Percentiles rank a stretch among this genome's conserved stretches.
Conservation (phyloP, 2,113 vertebrate species). For the Mesitornis unicolor region DNA sequence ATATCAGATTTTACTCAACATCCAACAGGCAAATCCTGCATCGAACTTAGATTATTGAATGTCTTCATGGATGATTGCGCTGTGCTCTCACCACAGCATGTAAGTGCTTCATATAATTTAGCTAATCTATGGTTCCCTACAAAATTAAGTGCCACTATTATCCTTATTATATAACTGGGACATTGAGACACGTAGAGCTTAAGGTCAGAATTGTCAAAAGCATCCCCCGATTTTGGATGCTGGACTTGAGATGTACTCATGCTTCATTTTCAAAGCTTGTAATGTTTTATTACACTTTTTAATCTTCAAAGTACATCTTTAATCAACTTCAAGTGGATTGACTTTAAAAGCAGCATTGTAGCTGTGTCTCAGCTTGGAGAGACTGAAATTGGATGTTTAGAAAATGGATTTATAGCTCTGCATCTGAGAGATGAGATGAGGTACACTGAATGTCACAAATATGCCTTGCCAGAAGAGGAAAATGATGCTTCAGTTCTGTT, state of each 20-base stretch:
- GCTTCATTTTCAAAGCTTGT: not conserved
- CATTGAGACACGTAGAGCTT: not conserved
- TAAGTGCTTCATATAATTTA: not conserved
- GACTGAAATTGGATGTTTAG: not conserved
- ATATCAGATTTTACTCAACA: not conserved
- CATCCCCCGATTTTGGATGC: not conserved
- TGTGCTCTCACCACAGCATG: not conserved
- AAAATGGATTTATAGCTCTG: not conserved
- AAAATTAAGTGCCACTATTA: not conserved
- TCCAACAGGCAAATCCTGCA: not conserved
- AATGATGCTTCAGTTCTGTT: not conserved
- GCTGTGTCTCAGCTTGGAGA: not conserved
- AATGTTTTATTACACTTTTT: not conserved
- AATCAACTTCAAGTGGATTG: not conserved
- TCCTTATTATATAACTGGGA: not conserved
- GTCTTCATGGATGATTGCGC: not conserved
- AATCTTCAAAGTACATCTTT: not conserved
- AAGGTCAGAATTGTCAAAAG: not conserved
- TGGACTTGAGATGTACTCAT: not conserved
- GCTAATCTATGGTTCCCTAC: not conserved
- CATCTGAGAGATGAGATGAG: not conserved
- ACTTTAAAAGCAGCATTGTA: not conserved
- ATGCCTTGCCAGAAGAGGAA: not conserved
- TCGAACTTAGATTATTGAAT: not conserved
- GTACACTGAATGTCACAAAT: not conserved